Evolutionary conservation across 2,113 vertebrate species (phyloP).

Genomic region (Corvus hawaiiensis): DNA sequence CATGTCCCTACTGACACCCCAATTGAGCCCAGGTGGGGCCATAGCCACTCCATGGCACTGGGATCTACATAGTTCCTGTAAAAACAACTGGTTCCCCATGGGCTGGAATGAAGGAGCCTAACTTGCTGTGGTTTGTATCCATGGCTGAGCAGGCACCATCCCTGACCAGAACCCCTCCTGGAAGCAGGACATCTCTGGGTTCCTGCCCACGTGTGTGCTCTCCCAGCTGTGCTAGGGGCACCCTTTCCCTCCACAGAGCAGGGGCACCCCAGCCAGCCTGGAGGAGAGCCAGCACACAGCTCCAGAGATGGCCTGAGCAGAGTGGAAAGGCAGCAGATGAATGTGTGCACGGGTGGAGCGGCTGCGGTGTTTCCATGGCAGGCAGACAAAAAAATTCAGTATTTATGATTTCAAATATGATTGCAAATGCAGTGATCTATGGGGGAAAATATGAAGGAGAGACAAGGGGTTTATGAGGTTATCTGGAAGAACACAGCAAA

Average conservation of each 20-base stretch:
- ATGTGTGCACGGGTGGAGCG: accelerated
- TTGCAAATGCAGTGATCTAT: neutral
- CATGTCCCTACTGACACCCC: accelerated
- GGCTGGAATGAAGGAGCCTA: neutral
- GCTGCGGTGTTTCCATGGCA: neutral
- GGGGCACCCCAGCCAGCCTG: accelerated
- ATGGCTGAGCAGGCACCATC: neutral
- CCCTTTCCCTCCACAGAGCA: neutral
- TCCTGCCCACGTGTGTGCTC: accelerated
- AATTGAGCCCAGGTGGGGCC: neutral
- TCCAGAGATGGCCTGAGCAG: neutral
- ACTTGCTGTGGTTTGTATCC: neutral
- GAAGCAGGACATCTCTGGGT: neutral
- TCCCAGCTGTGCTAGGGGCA: neutral
- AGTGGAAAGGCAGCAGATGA: neutral
- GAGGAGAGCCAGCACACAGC: accelerated
- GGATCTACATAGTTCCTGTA: neutral
- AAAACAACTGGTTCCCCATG: neutral
- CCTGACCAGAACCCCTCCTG: neutral
- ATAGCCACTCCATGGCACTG: accelerated
- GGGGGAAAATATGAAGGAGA: neutral
- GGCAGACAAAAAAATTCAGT: neutral
- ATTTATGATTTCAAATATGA: neutral
- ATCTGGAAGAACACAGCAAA: neutral
- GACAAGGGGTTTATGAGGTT: neutral